These are phyloP conservation scores for Heterocephalus glaber DNA, from an alignment of 2,113 vertebrate species.

Conservation along the genomic window DNA sequence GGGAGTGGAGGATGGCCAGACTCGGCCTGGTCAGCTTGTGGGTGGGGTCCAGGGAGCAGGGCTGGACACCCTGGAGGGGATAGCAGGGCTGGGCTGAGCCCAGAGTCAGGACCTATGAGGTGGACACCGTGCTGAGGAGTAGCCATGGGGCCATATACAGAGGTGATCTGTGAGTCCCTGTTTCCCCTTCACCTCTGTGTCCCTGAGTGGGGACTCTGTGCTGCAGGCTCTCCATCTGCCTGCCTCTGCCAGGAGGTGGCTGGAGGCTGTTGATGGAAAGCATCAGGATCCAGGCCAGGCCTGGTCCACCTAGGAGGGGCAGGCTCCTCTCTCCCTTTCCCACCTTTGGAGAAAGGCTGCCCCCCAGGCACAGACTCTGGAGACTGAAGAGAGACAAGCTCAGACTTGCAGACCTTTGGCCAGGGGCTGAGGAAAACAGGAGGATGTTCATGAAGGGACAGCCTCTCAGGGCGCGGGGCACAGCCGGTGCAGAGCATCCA, in stretches of 20 bases:
- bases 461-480: not conserved
- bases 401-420: not conserved
- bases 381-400: not conserved
- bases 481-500: not conserved
- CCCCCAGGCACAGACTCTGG: not conserved
- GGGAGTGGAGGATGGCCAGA: not conserved
- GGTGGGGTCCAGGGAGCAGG: not conserved
- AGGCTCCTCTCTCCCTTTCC: not conserved
- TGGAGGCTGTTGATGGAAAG: not conserved
- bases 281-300: not conserved
- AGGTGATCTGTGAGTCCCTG: too few relatives aligned
- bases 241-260: not conserved
- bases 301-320: not conserved
- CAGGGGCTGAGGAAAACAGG: not conserved
- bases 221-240: fast-evolving
- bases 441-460: not conserved
- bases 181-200: not conserved
- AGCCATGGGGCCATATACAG: fast-evolving
- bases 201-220: fast-evolving
- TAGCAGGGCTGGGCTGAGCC: not conserved
- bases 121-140: not conserved
- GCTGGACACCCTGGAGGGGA: not conserved
- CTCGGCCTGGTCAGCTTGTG: not conserved
- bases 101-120: not conserved
- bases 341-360: not conserved